Evolutionary conservation across 1,140 invertebrate species (phyloP), one percentile per base, ranked within the genome.

Genomic region (Tetramorium parvispinum): DNA sequence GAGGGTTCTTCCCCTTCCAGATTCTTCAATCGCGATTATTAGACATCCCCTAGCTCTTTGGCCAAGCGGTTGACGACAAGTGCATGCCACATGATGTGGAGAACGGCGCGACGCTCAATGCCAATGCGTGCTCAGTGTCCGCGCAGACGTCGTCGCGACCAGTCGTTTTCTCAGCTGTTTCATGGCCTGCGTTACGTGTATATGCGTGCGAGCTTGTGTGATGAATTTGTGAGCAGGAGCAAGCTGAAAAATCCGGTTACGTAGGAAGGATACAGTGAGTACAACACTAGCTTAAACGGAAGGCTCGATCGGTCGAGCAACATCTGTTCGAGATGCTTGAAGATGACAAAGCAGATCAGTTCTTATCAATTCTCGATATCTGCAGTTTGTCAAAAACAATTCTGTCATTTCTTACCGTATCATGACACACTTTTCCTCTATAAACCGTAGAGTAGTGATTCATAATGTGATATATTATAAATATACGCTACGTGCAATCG

Each of bases 131-230:
- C 18, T 81, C 79, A 83, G 79, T 83, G 27, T 4, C 40, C 79
- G 79, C 79, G 79, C 79, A 83, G 79, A 66, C 79, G 68, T 83
- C 40, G 79, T 83, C 13, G 40, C 3, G 79, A 55, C 11, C 0
- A 59, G 68, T 61, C 13, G 18, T 32, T 2, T 32, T 46, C 43
- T 4, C 13, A 0, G 2, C 32, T 53, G 1, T 2, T 24, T 0
- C 53, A 5, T 24, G 11, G 5, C 16, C 7, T 24, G 8, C n/a
- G 11, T 43, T 46, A 13, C 0, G 18, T 57, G 40, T 43, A 5
- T 57, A n/a, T 59, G 7, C 10, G 18, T 75, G 24, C 16, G 40
- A 43, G 7, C n/a, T 8, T 37, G 46, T 61, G 37, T 18, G 16
- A 57, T 57, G 46, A 18, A 43, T 43, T n/a, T 32, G 65, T 57